Conservation (phyloP, 2,113 vertebrate genomes). For the Toxotes jaculatrix region DNA sequence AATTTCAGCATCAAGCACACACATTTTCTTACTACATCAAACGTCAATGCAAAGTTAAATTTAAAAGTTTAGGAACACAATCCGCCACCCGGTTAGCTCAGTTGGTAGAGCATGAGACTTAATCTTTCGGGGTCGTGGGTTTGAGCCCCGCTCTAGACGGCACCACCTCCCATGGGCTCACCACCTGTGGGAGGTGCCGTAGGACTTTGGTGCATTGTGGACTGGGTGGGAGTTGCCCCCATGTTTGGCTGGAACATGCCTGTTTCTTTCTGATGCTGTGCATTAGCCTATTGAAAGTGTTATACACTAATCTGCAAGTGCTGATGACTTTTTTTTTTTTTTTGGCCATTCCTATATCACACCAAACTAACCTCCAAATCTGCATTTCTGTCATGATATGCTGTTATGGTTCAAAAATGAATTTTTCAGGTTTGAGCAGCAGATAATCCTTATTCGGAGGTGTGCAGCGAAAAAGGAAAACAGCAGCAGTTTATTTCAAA, state of each 20-base stretch:
- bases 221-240: too few relatives aligned
- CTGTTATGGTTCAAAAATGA: neutral
- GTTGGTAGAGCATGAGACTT: too few relatives aligned
- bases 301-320: too few relatives aligned
- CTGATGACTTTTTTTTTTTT: too few relatives aligned
- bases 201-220: too few relatives aligned
- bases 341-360: neutral
- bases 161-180: too few relatives aligned
- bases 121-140: too few relatives aligned
- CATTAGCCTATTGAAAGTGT: too few relatives aligned
- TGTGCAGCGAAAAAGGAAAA: constrained; percentile 1
- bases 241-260: too few relatives aligned
- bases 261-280: too few relatives aligned
- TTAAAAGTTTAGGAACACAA: neutral
- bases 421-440: constrained; percentile 23
- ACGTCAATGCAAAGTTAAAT: neutral
- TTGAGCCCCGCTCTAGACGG: too few relatives aligned
- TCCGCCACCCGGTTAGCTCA: neutral
- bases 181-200: too few relatives aligned
- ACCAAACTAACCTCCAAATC: neutral
- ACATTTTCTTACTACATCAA: neutral
- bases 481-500: constrained; percentile 23
- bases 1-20: neutral
- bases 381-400: neutral
- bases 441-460: constrained; percentile 16